These are phyloP conservation scores for Vanacampus margaritifer DNA, from an alignment of 2,113 vertebrate genomes.

Conservation along the genomic window DNA sequence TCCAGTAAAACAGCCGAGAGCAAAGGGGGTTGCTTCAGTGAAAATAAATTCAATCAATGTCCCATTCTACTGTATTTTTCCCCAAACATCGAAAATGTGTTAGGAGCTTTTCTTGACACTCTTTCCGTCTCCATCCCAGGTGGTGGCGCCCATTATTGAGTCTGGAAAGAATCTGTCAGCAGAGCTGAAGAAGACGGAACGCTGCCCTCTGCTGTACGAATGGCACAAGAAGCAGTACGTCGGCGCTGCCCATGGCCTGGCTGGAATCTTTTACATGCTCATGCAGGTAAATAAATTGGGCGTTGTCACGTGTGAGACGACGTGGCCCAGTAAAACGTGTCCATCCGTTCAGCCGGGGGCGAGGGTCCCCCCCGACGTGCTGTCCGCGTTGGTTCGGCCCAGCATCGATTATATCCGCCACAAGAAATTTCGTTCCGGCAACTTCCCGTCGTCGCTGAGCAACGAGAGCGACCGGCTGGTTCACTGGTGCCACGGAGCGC, in stretches of 20 bases:
- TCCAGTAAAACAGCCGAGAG: too few species aligned
- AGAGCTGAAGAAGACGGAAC: slow-evolving; percentile 86
- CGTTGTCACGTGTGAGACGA: background rate
- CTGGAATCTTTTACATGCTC: slow-evolving; percentile 90
- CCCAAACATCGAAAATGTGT: background rate
- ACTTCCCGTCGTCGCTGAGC: slow-evolving; percentile 92
- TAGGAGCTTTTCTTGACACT: background rate
- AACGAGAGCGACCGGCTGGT: slow-evolving; percentile 94
- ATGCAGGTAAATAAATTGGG: slow-evolving; percentile 79
- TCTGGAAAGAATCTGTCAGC: slow-evolving; percentile 86
- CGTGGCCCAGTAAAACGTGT: background rate
- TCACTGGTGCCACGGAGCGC: slow-evolving; percentile 96
- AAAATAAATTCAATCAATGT: too few species aligned
- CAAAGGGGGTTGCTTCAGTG: too few species aligned
- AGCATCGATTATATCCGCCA: slow-evolving; percentile 94
- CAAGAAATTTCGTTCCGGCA: slow-evolving; percentile 92
- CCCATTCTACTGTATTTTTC: background rate
- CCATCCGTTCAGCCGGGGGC: slow-evolving; percentile 76
- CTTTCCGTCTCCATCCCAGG: slow-evolving; percentile 61
- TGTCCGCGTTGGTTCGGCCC: slow-evolving; percentile 87
- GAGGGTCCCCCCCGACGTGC: slow-evolving; percentile 78
- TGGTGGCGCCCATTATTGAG: slow-evolving; percentile 83
- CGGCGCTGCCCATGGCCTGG: slow-evolving; percentile 90
- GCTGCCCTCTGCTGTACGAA: slow-evolving; percentile 90
- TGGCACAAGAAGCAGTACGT: slow-evolving; percentile 97